These are phyloP conservation scores for Ictalurus punctatus DNA, from an alignment of 2,113 vertebrate genomes.

Conservation along the genomic window DNA sequence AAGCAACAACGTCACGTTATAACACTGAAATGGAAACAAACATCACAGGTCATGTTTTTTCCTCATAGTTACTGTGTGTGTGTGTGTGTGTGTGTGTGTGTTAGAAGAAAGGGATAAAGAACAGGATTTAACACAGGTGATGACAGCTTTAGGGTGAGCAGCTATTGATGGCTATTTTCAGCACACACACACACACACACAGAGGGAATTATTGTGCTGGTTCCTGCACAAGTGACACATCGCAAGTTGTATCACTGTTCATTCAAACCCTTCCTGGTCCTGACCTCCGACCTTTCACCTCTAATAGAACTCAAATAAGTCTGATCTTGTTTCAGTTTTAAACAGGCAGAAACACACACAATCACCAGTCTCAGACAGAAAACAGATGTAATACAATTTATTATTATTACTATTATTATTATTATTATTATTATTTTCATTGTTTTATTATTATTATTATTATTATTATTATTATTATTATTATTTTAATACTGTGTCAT, in stretches of 20 bases:
- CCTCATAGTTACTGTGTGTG: not conserved
- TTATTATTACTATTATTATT: slow-evolving; percentile 19
- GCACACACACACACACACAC: slow-evolving; percentile 17
- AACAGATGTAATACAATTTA: not conserved
- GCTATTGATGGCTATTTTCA: slow-evolving; percentile 71
- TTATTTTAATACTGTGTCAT: slow-evolving; percentile 47
- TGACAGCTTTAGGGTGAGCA: slow-evolving; percentile 69
- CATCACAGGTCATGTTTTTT: slow-evolving; percentile 4
- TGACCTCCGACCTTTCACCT: slow-evolving; percentile 10
- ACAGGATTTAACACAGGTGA: slow-evolving; percentile 63
- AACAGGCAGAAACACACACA: not conserved
- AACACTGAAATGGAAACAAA: not conserved
- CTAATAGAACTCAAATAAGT: not conserved
- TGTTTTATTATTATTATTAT: not conserved
- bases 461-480: not conserved
- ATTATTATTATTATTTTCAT: not conserved
- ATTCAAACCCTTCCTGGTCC: not conserved
- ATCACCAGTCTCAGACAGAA: not conserved
- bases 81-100: slow-evolving; percentile 32
- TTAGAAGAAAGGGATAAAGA: slow-evolving; percentile 41
- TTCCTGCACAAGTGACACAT: slow-evolving; percentile 54
- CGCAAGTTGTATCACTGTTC: slow-evolving; percentile 15
- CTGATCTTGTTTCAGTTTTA: slow-evolving; percentile 9
- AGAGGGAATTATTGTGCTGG: slow-evolving; percentile 61
- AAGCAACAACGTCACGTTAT: not conserved